Evolutionary conservation across 2,113 vertebrate species (phyloP).

Genomic region (Cyanoramphus novaezelandiae): DNA sequence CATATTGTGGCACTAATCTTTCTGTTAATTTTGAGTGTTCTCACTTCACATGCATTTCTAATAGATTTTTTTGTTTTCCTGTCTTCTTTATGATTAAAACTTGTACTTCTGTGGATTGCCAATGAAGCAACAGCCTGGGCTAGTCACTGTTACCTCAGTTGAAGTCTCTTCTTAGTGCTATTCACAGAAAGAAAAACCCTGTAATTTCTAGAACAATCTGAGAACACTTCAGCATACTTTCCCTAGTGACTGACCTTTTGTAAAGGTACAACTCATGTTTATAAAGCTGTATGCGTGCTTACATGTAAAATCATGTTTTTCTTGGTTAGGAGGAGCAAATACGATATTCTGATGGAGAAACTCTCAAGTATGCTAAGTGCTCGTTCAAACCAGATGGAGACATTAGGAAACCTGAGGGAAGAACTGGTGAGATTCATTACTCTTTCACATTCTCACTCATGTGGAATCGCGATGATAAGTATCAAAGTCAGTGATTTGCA

Average conservation of each 20-base stretch:
- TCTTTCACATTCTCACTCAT: neutral
- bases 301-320: neutral
- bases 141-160: neutral
- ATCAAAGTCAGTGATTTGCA: neutral
- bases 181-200: neutral
- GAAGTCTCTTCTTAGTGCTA: neutral
- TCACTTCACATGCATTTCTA: neutral
- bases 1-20: neutral
- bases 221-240: neutral
- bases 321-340: conserved; percentile 86
- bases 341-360: conserved; percentile 91
- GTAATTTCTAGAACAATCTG: neutral
- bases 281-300: neutral
- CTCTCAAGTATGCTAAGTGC: conserved; percentile 81
- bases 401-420: conserved; percentile 78
- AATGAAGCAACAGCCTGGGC: neutral
- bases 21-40: neutral
- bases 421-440: conserved; percentile 81
- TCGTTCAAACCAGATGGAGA: conserved; percentile 75
- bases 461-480: neutral
- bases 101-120: neutral
- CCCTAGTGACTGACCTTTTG: neutral
- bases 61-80: neutral
- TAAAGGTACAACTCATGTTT: neutral
- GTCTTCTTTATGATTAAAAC: neutral